Conservation (phyloP, 2,888 invertebrate genomes). For the Ochropleura plecta region DNA sequence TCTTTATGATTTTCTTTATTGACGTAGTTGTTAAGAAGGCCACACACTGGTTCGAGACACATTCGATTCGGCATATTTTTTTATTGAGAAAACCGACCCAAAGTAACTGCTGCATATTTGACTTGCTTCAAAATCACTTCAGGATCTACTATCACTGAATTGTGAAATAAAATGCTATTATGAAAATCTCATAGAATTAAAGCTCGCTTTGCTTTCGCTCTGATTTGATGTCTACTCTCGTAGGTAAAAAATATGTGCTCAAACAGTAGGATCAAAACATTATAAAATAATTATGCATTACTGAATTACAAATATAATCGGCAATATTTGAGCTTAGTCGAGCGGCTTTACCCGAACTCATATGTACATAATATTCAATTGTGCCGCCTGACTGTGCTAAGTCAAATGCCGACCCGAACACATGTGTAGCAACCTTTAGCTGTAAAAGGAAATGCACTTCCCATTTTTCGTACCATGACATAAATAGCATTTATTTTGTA, state of each 20-base stretch:
- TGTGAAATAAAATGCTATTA: background rate
- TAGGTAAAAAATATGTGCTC: background rate
- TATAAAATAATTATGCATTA: background rate
- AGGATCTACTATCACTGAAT: background rate
- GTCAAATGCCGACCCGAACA: background rate
- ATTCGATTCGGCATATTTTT: background rate
- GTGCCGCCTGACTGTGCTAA: background rate
- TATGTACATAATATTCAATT: background rate
- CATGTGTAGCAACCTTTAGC: background rate
- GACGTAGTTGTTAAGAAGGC: slow-evolving; percentile 8
- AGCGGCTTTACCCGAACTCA: background rate
- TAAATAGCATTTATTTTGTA: slow-evolving; percentile 31
- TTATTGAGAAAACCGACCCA: background rate
- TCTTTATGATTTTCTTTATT: slow-evolving; percentile 50
- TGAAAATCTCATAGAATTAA: background rate
- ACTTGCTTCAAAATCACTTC: background rate
- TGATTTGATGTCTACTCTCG: background rate
- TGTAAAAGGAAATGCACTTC: slow-evolving; percentile 27
- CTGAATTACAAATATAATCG: background rate
- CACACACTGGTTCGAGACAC: background rate
- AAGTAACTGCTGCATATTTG: background rate
- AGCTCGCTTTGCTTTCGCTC: too few relatives aligned
- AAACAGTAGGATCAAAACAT: background rate
- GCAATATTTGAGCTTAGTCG: background rate
- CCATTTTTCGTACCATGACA: slow-evolving; percentile 28